A percentile compares a stretch with the other conserved stretches of the same genome.
Conservation (phyloP, 1,140 invertebrate genomes). For the Centruroides sculpturatus region DNA sequence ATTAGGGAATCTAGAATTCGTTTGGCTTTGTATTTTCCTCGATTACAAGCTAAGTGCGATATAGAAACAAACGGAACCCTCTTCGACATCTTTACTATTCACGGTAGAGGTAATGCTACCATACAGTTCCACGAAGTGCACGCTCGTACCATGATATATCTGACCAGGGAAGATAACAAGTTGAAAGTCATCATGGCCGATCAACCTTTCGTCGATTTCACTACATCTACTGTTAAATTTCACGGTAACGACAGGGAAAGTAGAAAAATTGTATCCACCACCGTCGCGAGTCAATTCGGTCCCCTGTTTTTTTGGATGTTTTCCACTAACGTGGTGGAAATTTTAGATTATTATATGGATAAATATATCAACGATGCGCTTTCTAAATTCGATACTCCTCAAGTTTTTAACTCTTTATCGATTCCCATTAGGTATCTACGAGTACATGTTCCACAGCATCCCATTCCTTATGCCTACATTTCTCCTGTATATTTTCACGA, state of each 20-base stretch:
- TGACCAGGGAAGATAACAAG: slow-evolving; percentile 15
- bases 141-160: slow-evolving; percentile 16
- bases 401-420: background rate
- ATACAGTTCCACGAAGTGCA: slow-evolving; percentile 19
- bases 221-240: slow-evolving; percentile 1
- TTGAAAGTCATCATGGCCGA: slow-evolving; percentile 11
- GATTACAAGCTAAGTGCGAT: slow-evolving; percentile 13
- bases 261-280: background rate
- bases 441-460: slow-evolving; percentile 12
- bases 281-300: slow-evolving; percentile 17
- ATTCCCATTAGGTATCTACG: slow-evolving; percentile 7
- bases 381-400: slow-evolving; percentile 6
- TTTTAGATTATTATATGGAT: slow-evolving; percentile 15
- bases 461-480: slow-evolving; percentile 13
- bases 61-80: slow-evolving; percentile 17
- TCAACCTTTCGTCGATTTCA: slow-evolving; percentile 20
- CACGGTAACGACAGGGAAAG: background rate
- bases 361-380: slow-evolving; percentile 16
- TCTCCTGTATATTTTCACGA: slow-evolving; percentile 6
- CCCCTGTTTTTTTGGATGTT: slow-evolving; percentile 20
- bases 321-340: slow-evolving; percentile 17
- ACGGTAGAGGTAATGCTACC: slow-evolving; percentile 14
- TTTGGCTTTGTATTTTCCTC: slow-evolving; percentile 17
- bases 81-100: slow-evolving; percentile 18
- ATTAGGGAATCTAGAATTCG: slow-evolving; percentile 15